These are phyloP conservation scores for Amaurobius ferox DNA, from an alignment of 2,888 invertebrate genomes.

Conservation along the genomic window DNA sequence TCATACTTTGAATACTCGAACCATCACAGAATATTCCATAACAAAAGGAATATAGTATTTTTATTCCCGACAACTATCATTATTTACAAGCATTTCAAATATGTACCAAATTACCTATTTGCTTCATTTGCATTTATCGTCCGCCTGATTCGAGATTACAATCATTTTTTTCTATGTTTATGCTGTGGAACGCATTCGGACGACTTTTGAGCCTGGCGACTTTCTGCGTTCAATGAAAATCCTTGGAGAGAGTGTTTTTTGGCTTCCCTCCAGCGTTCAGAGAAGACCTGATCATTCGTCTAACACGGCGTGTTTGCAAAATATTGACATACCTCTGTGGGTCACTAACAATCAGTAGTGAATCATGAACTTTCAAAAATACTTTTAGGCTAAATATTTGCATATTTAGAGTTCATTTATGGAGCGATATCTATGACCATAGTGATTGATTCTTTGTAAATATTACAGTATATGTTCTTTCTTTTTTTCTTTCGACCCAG, in stretches of 20 bases:
- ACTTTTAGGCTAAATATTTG: too few relatives aligned
- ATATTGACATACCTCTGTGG: constrained; percentile 66
- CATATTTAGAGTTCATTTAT: too few relatives aligned
- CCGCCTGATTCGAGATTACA: neutral
- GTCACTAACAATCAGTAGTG: constrained; percentile 31
- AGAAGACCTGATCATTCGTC: constrained; percentile 57
- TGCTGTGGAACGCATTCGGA: neutral
- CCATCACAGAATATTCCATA: too few relatives aligned
- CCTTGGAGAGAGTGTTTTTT: constrained; percentile 51
- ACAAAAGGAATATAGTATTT: too few relatives aligned
- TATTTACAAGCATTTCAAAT: neutral
- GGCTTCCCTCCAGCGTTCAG: constrained; percentile 63
- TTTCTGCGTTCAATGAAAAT: neutral
- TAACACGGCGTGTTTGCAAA: constrained; percentile 58
- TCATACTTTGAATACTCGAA: too few relatives aligned
- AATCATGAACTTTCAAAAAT: too few relatives aligned
- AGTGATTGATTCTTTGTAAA: too few relatives aligned
- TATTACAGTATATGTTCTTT: too few relatives aligned
- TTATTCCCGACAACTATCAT: too few relatives aligned
- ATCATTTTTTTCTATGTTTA: neutral
- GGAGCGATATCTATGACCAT: too few relatives aligned
- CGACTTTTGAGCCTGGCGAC: too few relatives aligned
- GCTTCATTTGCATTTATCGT: constrained; percentile 9
- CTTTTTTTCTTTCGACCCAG: too few relatives aligned
- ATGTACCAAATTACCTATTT: constrained; percentile 6